These are phyloP conservation scores for Tubulanus polymorphus DNA, from an alignment of 2,888 invertebrate species.

Conservation along the genomic window DNA sequence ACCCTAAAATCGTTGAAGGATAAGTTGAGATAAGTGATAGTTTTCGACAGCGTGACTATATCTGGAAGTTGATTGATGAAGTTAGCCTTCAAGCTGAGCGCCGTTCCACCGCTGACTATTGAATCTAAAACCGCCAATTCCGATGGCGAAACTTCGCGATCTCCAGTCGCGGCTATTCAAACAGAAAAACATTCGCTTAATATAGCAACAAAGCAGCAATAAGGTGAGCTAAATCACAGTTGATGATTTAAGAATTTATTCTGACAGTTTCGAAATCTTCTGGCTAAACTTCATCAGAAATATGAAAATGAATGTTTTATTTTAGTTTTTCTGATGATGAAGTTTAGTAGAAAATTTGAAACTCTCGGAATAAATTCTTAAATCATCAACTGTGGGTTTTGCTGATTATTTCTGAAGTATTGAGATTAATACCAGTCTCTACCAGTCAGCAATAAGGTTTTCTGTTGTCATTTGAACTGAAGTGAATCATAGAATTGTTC, in stretches of 20 bases:
- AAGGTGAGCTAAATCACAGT: conserved; percentile 27
- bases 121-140: conserved; percentile 49
- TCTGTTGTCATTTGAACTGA: no score
- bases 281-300: no score
- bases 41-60: conserved; percentile 35
- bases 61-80: conserved; percentile 46
- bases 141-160: conserved; percentile 39
- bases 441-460: no score
- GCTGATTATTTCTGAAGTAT: no score
- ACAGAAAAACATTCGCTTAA: not conserved
- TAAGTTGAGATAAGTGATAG: conserved; percentile 46
- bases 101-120: conserved; percentile 43
- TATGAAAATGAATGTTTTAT: not conserved
- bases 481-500: no score
- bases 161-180: conserved; percentile 19
- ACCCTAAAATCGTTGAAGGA: conserved; percentile 51
- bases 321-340: no score
- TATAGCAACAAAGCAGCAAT: not conserved
- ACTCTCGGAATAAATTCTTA: no score
- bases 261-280: no score
- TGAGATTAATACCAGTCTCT: no score
- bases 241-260: conserved; percentile 4
- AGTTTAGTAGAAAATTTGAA: no score
- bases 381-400: no score
- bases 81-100: conserved; percentile 50